A percentile compares a stretch with the other conserved stretches of the same genome.
These are phyloP conservation scores for Tetragnatha versicolor DNA, from an alignment of 1,140 invertebrate genomes.

Conservation along the genomic window DNA sequence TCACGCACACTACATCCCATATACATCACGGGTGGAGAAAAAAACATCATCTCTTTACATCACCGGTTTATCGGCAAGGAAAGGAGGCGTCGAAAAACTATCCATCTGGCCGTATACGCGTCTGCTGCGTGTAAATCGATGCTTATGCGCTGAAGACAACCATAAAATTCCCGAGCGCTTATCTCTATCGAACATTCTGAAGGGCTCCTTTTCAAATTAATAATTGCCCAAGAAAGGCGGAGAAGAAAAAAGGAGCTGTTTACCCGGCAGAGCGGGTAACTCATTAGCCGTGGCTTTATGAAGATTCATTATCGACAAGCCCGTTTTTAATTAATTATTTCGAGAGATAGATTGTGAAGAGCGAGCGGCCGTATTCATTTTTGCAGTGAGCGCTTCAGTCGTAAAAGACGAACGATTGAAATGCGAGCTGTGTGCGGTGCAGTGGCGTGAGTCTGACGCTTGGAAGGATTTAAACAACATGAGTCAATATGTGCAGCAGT, in stretches of 20 bases:
- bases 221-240: constrained; percentile 14
- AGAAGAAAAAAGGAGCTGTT: neutral
- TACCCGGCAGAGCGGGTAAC: constrained; percentile 33
- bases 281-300: constrained; percentile 45
- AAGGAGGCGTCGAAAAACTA: too few species aligned
- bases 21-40: too few species aligned
- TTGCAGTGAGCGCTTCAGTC: constrained; percentile 20
- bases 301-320: constrained; percentile 43
- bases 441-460: constrained; percentile 10
- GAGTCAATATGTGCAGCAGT: too few species aligned
- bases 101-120: neutral
- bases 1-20: too few species aligned
- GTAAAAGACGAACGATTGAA: constrained; percentile 43
- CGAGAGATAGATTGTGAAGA: constrained; percentile 34
- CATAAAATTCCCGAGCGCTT: constrained; percentile 36
- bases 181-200: constrained; percentile 39
- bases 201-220: constrained; percentile 27
- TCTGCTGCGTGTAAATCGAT: constrained; percentile 19
- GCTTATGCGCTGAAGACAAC: constrained; percentile 15
- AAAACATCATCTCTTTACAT: too few species aligned
- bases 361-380: neutral
- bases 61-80: too few species aligned
- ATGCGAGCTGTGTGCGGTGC: neutral
- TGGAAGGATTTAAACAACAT: neutral
- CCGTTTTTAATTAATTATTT: constrained; percentile 45